Base-by-base conservation (phyloP, 2,888 invertebrate genomes). In the Bombylius discolor region DNA sequence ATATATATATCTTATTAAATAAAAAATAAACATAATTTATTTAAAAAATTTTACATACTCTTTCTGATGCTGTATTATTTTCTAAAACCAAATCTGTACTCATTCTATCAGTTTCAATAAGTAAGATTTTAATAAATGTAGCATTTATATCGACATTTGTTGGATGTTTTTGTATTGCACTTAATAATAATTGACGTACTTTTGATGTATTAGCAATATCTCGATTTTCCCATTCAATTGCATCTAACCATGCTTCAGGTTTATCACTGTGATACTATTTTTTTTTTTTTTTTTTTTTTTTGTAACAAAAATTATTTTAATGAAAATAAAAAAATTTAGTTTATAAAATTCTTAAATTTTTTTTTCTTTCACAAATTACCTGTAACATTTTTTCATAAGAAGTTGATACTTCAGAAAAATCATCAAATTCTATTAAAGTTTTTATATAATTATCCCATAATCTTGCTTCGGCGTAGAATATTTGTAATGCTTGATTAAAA, bases 381-480 rank as follows among this genome's bases (percentile, higher is more conserved):
- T 80, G 79, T 49, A 83, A 67, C 79, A 83, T 81, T 67, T 79
- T 79, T 59, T 79, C 79, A 59, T 83, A 78, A 53, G 80, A 78
- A 14, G 77, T 75, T 9, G 80, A 77, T 23, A 81, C 77, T 50
- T 80, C 78, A 53, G 75, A 68, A 33, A 76, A 70, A 62, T 78
- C 80, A 8, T 79, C 77, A 34, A 83, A 81, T 68, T 81, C 79
- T 64, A 81, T 84, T 64, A 86, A 86, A 69, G 90, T 92, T 65
- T 86, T 85, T 53, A 92, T 83, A 65, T 86, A 87, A 48, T 85
- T 83, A 64, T 87, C 77, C 82, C 87, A 89, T 56, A 91, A 76
- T 61, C 83, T 79, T 46, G 85, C 72, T 66, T 91, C 87, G 65
- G 83, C 79, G 64, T 85, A 81, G 66, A 85, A 90, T 60, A 81